Evolutionary conservation across 37 sponge, comb jelly and placozoan species (phyloP), one percentile per base, ranked within the genome.

Genomic region (Aphrocallistes beatrix): DNA sequence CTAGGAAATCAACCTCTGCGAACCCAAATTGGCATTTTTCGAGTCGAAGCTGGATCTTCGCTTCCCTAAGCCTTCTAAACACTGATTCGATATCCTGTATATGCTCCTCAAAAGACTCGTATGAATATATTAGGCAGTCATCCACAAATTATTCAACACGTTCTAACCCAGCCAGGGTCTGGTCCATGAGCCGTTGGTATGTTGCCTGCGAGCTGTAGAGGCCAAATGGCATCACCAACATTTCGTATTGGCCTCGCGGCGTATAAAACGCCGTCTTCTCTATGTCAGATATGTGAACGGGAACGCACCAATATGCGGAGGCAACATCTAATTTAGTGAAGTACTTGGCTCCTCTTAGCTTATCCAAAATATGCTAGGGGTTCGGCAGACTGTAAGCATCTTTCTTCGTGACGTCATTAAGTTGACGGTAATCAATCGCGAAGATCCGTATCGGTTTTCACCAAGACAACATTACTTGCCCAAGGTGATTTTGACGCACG

Each of bases 131-230:
- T 16, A 88, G 82, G 10, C 40, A 38, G 13, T 21, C 38, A 37
- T 51, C 37, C 16, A 23, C 0, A 1, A 51, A n/a, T n/a, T n/a
- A n/a, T n/a, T n/a, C n/a, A n/a, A n/a, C n/a, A n/a, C n/a, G n/a
- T n/a, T n/a, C 60, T 37, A 88, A 47, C 10, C 88, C 88, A 21
- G 8, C 37, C 0, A 88, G 50, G 1, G 84, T 85, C 45, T 40
- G 48, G 8, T 88, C 88, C 88, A 88, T 88, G 36, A 88, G 50
- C 28, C 81, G 38, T 47, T 86, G 86, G 39, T 81, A 86, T 75
- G 86, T 86, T 16, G 81, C 60, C 85, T 38, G 23, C 23, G 84
- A 42, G 0, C 50, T 84, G 30, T 50, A 51, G 25, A 50, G 51
- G 23, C 85, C 85, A 75, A 84, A 84, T 30, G 85, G 85, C 51